phyloP scores from a whole-genome alignment of 2,797 vertebrate genomes.

The Tangara arthus region DNA sequence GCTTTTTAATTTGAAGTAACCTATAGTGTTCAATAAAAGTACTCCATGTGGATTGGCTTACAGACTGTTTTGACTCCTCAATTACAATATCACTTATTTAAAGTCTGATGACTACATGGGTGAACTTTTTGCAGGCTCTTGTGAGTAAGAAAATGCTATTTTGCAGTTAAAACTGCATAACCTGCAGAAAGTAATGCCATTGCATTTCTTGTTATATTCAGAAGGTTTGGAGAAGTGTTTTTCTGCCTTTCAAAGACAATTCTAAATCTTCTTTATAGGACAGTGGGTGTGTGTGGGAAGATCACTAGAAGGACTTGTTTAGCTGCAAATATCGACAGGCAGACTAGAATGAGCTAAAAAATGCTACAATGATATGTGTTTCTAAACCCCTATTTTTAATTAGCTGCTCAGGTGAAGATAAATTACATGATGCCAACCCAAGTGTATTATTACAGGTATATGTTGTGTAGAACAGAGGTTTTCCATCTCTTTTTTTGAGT shows the following conservation, averaged over 20 bases:
- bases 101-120: background rate
- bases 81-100: background rate
- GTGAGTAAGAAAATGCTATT: background rate
- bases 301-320: background rate
- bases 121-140: background rate
- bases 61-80: background rate
- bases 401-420: background rate
- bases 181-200: background rate
- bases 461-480: background rate
- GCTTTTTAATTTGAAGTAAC: background rate
- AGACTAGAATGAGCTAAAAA: background rate
- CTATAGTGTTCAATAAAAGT: background rate
- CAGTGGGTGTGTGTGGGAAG: background rate
- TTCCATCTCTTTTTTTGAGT: background rate
- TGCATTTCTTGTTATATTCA: background rate
- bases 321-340: background rate
- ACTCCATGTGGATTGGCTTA: background rate
- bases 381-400: background rate
- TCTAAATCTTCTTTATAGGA: background rate
- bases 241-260: background rate
- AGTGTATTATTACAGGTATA: background rate
- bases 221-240: background rate
- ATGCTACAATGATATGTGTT: accelerated
- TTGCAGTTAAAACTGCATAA: background rate
- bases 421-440: accelerated